Evolutionary conservation across 2,113 vertebrate genomes (phyloP), one percentile per base, ranked within the genome.

Genomic region (Amazona guildingii): DNA sequence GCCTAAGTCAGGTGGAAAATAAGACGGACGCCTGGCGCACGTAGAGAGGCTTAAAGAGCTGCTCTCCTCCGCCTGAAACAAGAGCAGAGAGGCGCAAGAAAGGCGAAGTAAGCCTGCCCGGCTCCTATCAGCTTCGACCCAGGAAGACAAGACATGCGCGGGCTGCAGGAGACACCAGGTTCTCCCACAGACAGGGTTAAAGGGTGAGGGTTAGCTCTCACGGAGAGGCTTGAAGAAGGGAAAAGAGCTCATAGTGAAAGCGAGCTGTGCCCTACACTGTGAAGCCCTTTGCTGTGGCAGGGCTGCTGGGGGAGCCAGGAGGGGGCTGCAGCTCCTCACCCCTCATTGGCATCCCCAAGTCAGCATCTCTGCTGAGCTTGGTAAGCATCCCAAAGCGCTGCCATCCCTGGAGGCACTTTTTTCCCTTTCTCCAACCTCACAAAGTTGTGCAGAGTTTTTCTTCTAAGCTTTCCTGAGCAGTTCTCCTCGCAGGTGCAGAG

Each of bases 241-340:
- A 46, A 20, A 28, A 19, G n/a, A n/a, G 35, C 0, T 7, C 13
- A 3, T 0, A 9, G 29, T 2, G 55, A 1, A 4, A 63, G 54
- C 2, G 3, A 29, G 61, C 49, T 0, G 4, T 6, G 78, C 69
- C 21, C 59, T 17, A 3, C 1, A 3, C 88, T n/a, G 78, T 2
- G 1, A 17, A 69, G 69, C 54, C 21, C 62, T 5, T 7, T 3
- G 48, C 31, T 11, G 1, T 4, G 1, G 44, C 74, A 17, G 31
- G 33, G 54, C 55, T 61, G 51, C 2, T 1, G 0, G 46, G 17
- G 46, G 9, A 10, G 37, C n/a, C 1, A 0, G 44, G 29, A 16
- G 21, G 8, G 31, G 72, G 19, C 8, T 6, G 0, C 76, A 24
- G 74, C 70, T 69, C 44, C 80, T 39, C 27, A 7, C 17, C 5